phyloP scores from a whole-genome alignment of 2,113 vertebrate genomes.

The Oreochromis niloticus region DNA sequence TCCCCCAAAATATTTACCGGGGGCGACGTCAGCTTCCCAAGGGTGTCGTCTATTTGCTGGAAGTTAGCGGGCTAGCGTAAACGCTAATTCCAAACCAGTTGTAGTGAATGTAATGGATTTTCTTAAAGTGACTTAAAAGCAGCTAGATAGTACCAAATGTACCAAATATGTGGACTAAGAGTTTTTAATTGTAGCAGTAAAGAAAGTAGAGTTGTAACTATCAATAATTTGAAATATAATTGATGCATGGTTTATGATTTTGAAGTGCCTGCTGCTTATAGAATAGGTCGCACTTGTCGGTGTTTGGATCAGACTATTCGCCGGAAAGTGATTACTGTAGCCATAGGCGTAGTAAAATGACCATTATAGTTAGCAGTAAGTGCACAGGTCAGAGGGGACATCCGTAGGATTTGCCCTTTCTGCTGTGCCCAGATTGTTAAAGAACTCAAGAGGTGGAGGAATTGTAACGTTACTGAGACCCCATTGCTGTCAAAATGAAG shows the following conservation, averaged over 20 bases:
- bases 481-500: background rate
- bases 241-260: background rate
- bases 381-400: background rate
- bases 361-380: background rate
- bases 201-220: background rate
- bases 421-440: background rate
- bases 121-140: background rate
- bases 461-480: background rate
- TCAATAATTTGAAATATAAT: background rate
- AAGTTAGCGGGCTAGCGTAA: conserved; percentile 28
- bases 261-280: background rate
- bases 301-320: conserved; percentile 22
- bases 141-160: fast-evolving
- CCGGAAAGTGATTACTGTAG: background rate
- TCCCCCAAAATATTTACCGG: conserved; percentile 38
- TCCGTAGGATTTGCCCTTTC: background rate
- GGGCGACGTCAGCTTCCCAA: conserved; percentile 46
- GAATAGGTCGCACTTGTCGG: background rate
- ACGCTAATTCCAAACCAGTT: background rate
- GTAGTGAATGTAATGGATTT: background rate
- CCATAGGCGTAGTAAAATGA: background rate
- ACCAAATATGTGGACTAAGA: background rate
- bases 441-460: background rate
- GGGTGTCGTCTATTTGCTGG: conserved; percentile 62
- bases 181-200: fast-evolving